Conservation (phyloP, 2,113 vertebrate genomes). For the Datnioides undecimradiatus region DNA sequence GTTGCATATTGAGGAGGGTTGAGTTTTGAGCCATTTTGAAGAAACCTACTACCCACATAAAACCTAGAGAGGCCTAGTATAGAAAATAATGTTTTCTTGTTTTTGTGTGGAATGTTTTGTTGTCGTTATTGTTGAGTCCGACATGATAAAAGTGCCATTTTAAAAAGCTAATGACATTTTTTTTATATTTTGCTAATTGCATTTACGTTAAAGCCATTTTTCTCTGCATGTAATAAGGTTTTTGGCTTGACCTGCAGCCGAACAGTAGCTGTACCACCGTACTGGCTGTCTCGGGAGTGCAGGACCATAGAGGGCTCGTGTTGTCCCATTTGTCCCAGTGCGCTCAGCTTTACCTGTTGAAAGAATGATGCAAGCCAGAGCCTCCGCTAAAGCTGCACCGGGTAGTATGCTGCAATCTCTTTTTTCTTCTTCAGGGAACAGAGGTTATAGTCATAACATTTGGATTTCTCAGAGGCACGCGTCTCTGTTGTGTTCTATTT, state of each 20-base stretch:
- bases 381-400: slow-evolving; percentile 22
- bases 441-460: slow-evolving; percentile 38
- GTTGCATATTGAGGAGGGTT: too few relatives aligned
- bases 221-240: neutral
- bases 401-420: slow-evolving; percentile 54
- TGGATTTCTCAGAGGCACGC: slow-evolving; percentile 23
- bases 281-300: slow-evolving; percentile 33
- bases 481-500: slow-evolving; percentile 31
- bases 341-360: slow-evolving; percentile 63
- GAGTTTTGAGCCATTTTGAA: too few relatives aligned
- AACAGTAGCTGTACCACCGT: neutral
- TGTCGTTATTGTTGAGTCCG: too few relatives aligned
- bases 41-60: too few relatives aligned
- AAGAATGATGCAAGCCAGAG: slow-evolving; percentile 77
- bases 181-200: too few relatives aligned
- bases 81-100: too few relatives aligned
- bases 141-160: neutral
- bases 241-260: slow-evolving; percentile 2
- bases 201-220: neutral
- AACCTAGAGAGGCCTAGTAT: too few relatives aligned
- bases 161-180: neutral
- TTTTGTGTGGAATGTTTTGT: too few relatives aligned
- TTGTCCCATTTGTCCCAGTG: slow-evolving; percentile 44
- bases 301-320: slow-evolving; percentile 41
- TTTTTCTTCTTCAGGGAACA: slow-evolving; percentile 45